Conservation (phyloP, 2,113 vertebrate species). For the Anser brachyrhynchus region DNA sequence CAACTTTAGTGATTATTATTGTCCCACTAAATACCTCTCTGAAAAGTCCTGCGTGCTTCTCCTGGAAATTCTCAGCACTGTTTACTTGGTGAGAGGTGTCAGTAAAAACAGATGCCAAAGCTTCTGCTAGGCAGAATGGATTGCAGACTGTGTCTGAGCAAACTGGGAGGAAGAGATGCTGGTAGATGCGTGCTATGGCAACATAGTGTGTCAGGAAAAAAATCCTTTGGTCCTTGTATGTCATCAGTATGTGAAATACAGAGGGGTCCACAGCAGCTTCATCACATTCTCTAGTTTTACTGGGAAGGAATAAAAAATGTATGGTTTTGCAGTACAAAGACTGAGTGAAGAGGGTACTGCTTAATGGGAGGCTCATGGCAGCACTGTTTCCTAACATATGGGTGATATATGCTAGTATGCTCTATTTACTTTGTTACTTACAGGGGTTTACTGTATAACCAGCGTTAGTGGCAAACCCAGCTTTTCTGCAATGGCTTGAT, state of each 20-base stretch:
- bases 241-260: background rate
- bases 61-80: background rate
- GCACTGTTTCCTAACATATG: background rate
- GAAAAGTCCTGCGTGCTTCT: background rate
- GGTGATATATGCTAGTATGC: background rate
- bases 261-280: slow-evolving; percentile 3
- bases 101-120: background rate
- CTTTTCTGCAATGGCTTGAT: background rate
- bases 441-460: slow-evolving; percentile 12
- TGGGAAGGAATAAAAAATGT: background rate
- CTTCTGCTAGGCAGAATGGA: background rate
- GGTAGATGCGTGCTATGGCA: accelerated
- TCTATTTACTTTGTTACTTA: slow-evolving; percentile 2
- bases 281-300: slow-evolving; percentile 11
- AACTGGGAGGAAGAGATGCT: background rate
- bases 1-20: background rate
- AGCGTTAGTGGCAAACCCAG: background rate
- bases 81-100: background rate
- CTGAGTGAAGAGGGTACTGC: background rate
- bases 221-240: background rate
- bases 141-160: background rate
- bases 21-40: background rate
- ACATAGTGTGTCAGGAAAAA: background rate
- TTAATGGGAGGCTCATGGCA: background rate
- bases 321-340: background rate